Evolutionary conservation across 2,888 invertebrate species (phyloP).

Genomic region (Lasius platythorax): DNA sequence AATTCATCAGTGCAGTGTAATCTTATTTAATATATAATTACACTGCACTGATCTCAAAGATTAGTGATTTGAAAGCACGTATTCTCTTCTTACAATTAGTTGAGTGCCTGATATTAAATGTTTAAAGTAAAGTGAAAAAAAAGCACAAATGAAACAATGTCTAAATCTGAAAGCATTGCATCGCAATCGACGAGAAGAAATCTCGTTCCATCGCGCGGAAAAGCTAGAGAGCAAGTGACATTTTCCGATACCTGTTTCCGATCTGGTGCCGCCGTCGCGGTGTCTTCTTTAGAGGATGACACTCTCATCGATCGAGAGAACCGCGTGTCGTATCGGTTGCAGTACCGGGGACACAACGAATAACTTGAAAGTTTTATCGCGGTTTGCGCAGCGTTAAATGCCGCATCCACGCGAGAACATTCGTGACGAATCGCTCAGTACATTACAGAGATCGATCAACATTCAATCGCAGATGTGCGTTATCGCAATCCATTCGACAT

Average conservation of each 20-base stretch:
- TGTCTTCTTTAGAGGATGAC: slow-evolving; percentile 42
- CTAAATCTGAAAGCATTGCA: not conserved
- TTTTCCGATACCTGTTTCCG: slow-evolving; percentile 29
- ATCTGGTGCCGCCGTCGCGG: not conserved
- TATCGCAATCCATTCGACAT: not conserved
- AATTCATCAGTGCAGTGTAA: too few relatives aligned
- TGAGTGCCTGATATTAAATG: not conserved
- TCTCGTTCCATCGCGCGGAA: not conserved
- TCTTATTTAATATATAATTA: not conserved
- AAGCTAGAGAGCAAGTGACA: slow-evolving; percentile 18
- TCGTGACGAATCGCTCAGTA: slow-evolving; percentile 15
- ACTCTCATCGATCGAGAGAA: slow-evolving; percentile 48
- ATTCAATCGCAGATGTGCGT: not conserved
- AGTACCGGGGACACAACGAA: slow-evolving; percentile 31
- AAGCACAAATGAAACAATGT: not conserved
- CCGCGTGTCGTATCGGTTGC: slow-evolving; percentile 20
- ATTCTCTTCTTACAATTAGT: not conserved
- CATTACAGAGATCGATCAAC: slow-evolving; percentile 10
- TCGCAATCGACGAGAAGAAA: not conserved
- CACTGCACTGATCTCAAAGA: not conserved
- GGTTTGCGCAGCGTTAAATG: slow-evolving; percentile 47
- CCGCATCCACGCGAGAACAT: slow-evolving; percentile 1
- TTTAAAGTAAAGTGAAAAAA: not conserved
- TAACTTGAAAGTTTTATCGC: slow-evolving; percentile 57
- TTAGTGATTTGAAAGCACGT: not conserved